These are phyloP conservation scores for Chloroclystis v-ata DNA, from an alignment of 2,888 invertebrate species.

Conservation along the genomic window DNA sequence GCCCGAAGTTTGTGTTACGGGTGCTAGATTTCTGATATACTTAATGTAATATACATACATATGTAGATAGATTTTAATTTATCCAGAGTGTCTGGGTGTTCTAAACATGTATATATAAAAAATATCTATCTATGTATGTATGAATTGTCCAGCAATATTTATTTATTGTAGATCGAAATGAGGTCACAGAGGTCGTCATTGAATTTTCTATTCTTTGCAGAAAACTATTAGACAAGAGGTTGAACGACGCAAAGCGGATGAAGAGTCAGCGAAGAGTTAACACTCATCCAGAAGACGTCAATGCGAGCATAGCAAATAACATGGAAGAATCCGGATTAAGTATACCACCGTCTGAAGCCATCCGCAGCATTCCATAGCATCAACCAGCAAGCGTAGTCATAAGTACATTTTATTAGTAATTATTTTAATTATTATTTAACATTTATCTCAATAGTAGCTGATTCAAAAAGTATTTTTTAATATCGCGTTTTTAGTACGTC, in stretches of 20 bases:
- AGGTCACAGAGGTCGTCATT: background rate
- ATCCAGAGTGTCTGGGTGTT: too few species aligned
- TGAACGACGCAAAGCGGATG: conserved; percentile 54
- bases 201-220: conserved; percentile 44
- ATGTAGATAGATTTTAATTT: too few species aligned
- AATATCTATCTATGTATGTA: too few species aligned
- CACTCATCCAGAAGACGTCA: conserved; percentile 47
- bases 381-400: conserved; percentile 1
- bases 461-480: too few species aligned
- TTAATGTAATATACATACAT: too few species aligned
- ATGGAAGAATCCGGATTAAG: conserved; percentile 62
- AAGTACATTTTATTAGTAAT: background rate
- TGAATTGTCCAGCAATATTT: too few species aligned
- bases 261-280: conserved; percentile 50
- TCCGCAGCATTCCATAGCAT: conserved; percentile 54
- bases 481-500: too few species aligned
- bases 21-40: too few species aligned
- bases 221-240: conserved; percentile 64
- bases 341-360: conserved; percentile 50
- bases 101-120: too few species aligned
- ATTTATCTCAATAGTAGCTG: too few species aligned
- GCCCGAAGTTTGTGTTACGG: too few species aligned
- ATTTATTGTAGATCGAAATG: too few species aligned
- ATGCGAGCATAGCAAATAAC: conserved; percentile 54
- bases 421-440: background rate